Base-by-base conservation (phyloP, 2,113 vertebrate species). In the Callopanchax toddi region DNA sequence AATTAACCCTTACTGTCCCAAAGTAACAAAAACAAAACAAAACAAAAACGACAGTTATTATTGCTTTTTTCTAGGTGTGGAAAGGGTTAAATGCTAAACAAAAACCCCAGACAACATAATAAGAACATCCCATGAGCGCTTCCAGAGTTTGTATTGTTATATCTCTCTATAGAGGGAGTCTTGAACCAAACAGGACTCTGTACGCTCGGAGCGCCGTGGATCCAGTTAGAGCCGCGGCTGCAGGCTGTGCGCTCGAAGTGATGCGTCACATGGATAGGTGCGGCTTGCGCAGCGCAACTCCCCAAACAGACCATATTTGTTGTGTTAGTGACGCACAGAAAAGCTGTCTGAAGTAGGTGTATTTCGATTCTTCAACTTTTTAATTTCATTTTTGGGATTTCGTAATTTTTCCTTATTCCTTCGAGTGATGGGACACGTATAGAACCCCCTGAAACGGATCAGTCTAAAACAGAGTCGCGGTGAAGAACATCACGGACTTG, bases 251-350 rank as follows among this genome's bases (percentile, higher is more conserved):
- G 69, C 52, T 55, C 43, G 29, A 3, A 53, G 4, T 13, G 42
- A 49, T 67, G 77, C 76, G 83, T 85, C 87, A 83, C 76, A 53
- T 44, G 46, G 51, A 67, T 29, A 82, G 80, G 76, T 76, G 76
- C 68, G 60, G 78, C 76, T 80, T 78, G 60, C 49, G 45, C 73
- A 79, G 68, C 82, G 22, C 70, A 63, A 61, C 67, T 72, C 40
- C 25, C 40, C 48, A 49, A 49, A 67, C 22, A 17, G 55, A 44
- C 32, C 53, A 23, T 40, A 62, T 72, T 51, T 53, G 56, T 53
- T 44, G 13, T 4, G 10, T n/a, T 32, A 20, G 59, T 18, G 17
- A 48, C 40, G 40, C 23, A 23, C 40, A n/a, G 63, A 59, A 34
- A 74, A 26, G 57, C 61, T 53, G 21, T 32, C n/a, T 29, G 4